Conservation (phyloP, 2,888 invertebrate species). For the Salpingus planirostris region DNA sequence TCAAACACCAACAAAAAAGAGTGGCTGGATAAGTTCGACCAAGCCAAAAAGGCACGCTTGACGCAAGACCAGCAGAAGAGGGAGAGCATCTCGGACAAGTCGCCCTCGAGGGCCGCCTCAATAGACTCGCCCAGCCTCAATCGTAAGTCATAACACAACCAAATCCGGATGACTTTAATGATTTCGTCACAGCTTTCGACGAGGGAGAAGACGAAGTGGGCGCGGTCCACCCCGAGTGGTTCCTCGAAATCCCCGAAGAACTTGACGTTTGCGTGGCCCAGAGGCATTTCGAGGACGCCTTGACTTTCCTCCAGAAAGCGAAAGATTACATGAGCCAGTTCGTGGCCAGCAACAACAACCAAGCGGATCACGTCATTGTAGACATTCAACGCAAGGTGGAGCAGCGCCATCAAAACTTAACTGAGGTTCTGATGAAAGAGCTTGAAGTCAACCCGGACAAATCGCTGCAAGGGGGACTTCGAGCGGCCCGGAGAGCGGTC, state of each 20-base stretch:
- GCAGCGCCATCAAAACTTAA: conserved; percentile 62
- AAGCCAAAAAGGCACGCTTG: conserved; percentile 74
- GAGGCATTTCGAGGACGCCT: conserved; percentile 89
- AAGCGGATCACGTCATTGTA: conserved; percentile 39
- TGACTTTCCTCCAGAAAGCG: conserved; percentile 66
- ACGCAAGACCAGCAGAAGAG: conserved; percentile 50
- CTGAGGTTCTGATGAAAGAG: conserved; percentile 83
- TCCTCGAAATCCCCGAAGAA: conserved; percentile 85
- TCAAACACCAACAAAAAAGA: conserved; percentile 67
- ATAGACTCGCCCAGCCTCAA: conserved; percentile 40
- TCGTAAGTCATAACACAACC: conserved; percentile 33
- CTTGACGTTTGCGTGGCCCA: conserved; percentile 92
- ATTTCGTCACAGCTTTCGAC: conserved; percentile 33
- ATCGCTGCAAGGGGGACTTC: conserved; percentile 80
- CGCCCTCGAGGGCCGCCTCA: conserved; percentile 42
- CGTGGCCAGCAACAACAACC: conserved; percentile 26
- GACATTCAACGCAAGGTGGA: conserved; percentile 53
- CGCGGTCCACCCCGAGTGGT: conserved; percentile 67
- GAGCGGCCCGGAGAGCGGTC: conserved; percentile 77
- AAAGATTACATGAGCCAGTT: conserved; percentile 45
- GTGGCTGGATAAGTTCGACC: conserved; percentile 89
- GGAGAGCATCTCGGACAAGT: conserved; percentile 38
- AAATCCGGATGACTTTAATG: neutral
- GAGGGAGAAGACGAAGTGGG: conserved; percentile 37
- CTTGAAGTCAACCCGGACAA: conserved; percentile 83